These are phyloP conservation scores for Ecliptopera silaceata DNA, from an alignment of 2,888 invertebrate genomes.

Conservation along the genomic window DNA sequence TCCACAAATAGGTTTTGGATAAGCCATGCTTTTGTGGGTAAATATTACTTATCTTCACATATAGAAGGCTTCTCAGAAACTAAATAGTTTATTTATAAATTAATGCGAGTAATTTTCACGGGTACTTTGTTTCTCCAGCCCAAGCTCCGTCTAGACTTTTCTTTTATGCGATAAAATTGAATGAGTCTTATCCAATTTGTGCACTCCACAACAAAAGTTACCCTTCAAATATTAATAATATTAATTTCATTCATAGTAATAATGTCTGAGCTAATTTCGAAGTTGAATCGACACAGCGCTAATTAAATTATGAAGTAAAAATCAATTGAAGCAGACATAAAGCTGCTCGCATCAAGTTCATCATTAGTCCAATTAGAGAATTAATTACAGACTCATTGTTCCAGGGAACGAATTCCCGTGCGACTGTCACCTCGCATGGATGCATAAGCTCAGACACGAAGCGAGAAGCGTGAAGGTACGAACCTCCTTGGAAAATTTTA, in stretches of 20 bases:
- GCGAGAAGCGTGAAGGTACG: constrained; percentile 88
- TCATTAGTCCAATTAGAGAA: constrained; percentile 52
- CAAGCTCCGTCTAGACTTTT: background rate
- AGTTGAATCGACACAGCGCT: constrained; percentile 31
- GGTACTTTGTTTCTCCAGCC: background rate
- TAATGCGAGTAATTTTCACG: background rate
- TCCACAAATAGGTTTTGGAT: background rate
- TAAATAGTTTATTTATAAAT: background rate
- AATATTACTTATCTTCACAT: too few species aligned
- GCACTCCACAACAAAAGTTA: constrained; percentile 4
- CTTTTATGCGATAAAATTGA: background rate
- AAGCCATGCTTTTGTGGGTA: background rate
- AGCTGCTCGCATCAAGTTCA: constrained; percentile 37
- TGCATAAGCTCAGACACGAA: constrained; percentile 89
- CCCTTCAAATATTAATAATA: constrained; percentile 17
- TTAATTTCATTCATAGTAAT: constrained; percentile 22
- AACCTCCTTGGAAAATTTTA: constrained; percentile 88
- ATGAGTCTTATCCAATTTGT: background rate
- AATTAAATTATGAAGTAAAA: constrained; percentile 46
- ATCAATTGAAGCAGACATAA: constrained; percentile 48
- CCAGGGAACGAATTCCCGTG: constrained; percentile 92
- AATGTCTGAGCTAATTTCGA: constrained; percentile 27
- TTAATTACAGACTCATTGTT: constrained; percentile 68
- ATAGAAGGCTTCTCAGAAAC: background rate
- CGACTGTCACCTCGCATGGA: constrained; percentile 93